phyloP scores from a whole-genome alignment of 2,113 vertebrate species.

The Chaetura pelagica region DNA sequence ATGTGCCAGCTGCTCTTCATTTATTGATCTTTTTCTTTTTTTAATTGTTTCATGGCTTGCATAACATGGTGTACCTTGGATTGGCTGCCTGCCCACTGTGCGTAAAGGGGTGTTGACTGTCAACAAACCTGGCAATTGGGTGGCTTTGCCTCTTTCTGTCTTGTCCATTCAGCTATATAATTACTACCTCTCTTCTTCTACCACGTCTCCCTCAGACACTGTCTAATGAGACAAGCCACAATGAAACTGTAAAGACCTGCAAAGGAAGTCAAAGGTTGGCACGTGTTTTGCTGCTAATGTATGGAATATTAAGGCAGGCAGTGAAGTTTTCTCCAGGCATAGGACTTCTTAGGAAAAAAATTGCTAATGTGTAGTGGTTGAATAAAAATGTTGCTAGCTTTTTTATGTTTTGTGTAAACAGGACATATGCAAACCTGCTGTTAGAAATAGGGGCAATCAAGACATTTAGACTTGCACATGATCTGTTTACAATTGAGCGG shows the following conservation, averaged over 20 bases:
- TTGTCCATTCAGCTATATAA: neutral
- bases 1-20: slow-evolving; percentile 7
- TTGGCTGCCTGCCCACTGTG: neutral
- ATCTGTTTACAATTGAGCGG: neutral
- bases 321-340: neutral
- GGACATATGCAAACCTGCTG: neutral
- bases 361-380: neutral
- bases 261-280: neutral
- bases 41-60: neutral
- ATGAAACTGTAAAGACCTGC: neutral
- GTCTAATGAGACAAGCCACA: neutral
- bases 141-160: slow-evolving; percentile 27
- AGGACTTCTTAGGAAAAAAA: neutral
- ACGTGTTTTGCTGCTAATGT: neutral
- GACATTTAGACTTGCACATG: neutral
- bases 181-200: neutral
- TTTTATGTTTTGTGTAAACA: neutral
- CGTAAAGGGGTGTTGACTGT: slow-evolving; percentile 27
- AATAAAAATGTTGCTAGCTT: neutral
- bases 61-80: neutral
- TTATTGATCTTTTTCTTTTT: slow-evolving; percentile 26
- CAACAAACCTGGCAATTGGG: slow-evolving; percentile 27
- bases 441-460: neutral
- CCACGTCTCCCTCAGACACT: neutral
- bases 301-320: neutral